Percentiles rank a stretch among this genome's conserved stretches.
These are phyloP conservation scores for Drosophila ochracea DNA, from an alignment of 2,888 invertebrate genomes.

Conservation along the genomic window DNA sequence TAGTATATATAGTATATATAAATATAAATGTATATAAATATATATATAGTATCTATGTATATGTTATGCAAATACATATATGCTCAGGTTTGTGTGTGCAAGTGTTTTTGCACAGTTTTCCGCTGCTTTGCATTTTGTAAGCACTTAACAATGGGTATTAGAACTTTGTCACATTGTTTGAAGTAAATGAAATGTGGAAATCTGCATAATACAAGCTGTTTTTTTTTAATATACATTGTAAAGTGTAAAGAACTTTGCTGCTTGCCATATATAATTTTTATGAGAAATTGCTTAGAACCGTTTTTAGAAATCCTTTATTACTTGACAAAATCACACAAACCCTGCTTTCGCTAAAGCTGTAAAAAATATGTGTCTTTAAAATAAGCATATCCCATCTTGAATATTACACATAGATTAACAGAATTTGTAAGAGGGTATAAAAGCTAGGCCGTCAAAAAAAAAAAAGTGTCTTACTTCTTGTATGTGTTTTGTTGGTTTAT, in stretches of 20 bases:
- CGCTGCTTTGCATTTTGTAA: slow-evolving; percentile 49
- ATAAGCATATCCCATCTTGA: not conserved
- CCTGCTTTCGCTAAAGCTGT: not conserved
- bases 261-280: not conserved
- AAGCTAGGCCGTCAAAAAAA: not conserved
- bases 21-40: not conserved
- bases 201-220: slow-evolving; percentile 6
- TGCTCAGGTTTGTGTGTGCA: slow-evolving; percentile 12
- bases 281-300: not conserved
- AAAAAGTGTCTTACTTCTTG: slow-evolving; percentile 9
- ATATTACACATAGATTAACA: slow-evolving; percentile 7
- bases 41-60: slow-evolving; percentile 9
- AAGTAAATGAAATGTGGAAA: slow-evolving; percentile 1
- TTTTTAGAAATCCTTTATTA: not conserved
- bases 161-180: slow-evolving; percentile 39
- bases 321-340: not conserved
- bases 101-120: slow-evolving; percentile 69
- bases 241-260: not conserved
- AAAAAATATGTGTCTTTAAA: not conserved
- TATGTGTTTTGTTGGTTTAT: slow-evolving; percentile 3
- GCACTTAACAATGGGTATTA: slow-evolving; percentile 43
- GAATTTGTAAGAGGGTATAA: slow-evolving; percentile 46
- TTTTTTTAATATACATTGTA: not conserved
- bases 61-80: not conserved
- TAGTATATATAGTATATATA: slow-evolving; percentile 13